phyloP scores from a whole-genome alignment of 2,888 invertebrate genomes.

The Lissocephala sabroskyi region DNA sequence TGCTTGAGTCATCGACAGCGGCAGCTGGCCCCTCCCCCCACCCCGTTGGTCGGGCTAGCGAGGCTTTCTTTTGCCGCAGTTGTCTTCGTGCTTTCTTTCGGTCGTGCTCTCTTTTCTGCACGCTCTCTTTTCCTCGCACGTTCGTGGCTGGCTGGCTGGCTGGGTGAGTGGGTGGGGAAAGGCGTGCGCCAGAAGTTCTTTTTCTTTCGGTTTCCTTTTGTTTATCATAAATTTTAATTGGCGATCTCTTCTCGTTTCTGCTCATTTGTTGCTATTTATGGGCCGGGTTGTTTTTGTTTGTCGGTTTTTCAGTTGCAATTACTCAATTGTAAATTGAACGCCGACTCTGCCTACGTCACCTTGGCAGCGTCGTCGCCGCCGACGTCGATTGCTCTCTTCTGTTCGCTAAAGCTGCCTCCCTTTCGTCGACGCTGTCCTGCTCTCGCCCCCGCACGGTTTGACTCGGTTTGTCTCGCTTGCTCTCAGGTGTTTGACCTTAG shows the following conservation, averaged over 20 bases:
- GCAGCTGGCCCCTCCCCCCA: no score
- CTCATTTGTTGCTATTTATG: constrained; percentile 37
- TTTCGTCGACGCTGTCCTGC: constrained; percentile 1
- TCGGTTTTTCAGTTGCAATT: constrained; percentile 36
- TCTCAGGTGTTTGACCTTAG: constrained; percentile 57
- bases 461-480: constrained; percentile 5
- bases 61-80: constrained; percentile 11
- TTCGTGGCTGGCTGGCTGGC: neutral
- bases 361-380: constrained; percentile 6
- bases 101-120: constrained; percentile 9
- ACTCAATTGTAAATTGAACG: constrained; percentile 38
- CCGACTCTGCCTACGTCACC: constrained; percentile 2
- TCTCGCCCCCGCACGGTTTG: neutral
- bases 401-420: neutral
- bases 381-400: constrained; percentile 13
- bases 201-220: no score
- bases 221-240: constrained; percentile 59
- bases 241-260: constrained; percentile 40
- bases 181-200: constrained; percentile 8
- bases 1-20: constrained; percentile 36
- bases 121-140: constrained; percentile 11
- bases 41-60: no score
- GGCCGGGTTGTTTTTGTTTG: constrained; percentile 34
- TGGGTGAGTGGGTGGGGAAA: neutral
- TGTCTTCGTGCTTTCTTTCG: constrained; percentile 45